phyloP scores from a whole-genome alignment of 1,140 invertebrate species.

The Brachionus sp. region DNA sequence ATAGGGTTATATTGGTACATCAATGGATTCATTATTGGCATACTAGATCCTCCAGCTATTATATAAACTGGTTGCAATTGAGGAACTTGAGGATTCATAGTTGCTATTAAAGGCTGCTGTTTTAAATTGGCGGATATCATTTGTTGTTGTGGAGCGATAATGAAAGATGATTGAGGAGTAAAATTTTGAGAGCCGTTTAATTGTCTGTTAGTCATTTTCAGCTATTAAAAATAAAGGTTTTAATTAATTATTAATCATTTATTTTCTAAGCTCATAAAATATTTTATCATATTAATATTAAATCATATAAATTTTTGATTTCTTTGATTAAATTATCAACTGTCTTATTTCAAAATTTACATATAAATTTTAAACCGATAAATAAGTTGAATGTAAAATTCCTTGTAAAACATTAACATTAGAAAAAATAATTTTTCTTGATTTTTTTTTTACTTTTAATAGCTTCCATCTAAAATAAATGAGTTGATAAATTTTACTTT shows the following conservation, averaged over 20 bases:
- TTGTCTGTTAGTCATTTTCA: conserved; percentile 5
- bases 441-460: too few relatives aligned
- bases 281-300: too few relatives aligned
- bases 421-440: too few relatives aligned
- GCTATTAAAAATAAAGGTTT: neutral
- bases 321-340: too few relatives aligned
- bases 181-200: neutral
- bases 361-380: too few relatives aligned
- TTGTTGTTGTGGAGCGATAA: neutral
- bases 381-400: too few relatives aligned
- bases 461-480: too few relatives aligned
- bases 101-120: neutral
- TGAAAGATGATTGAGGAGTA: conserved; percentile 9
- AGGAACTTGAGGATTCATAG: neutral
- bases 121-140: neutral
- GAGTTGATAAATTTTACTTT: too few relatives aligned
- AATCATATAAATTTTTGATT: too few relatives aligned
- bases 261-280: neutral
- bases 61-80: conserved; percentile 7
- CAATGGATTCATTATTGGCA: neutral
- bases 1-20: neutral
- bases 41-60: neutral
- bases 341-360: too few relatives aligned
- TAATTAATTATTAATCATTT: neutral
- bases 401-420: too few relatives aligned